Base-by-base conservation (phyloP, 2,888 invertebrate genomes). In the Melanostoma mellinum region DNA sequence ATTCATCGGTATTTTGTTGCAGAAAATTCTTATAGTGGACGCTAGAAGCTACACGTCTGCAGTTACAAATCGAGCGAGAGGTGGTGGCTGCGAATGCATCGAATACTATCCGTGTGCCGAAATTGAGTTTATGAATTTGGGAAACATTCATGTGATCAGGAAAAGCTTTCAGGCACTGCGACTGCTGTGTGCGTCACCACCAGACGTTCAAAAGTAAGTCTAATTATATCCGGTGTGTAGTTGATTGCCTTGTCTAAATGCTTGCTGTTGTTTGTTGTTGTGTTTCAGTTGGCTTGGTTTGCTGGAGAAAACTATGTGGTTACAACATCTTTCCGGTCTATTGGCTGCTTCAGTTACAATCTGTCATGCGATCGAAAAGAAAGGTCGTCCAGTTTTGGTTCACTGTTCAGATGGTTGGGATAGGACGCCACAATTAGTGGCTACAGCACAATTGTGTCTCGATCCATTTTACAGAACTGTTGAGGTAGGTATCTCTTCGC, bases 371-470 rank as follows among this genome's bases (percentile, higher is more conserved):
- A 94, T 97, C 78, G 95, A 96, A 87, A 93, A 94, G 63, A 96
- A 96, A 78, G 96, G 94, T 20, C 94, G 97, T 61, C 97, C 98
- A 5, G 99, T 98, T 69, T 93, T 99, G 81, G 98, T 99, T 6
- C 99, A 99, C 91, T 99, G 99, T 92, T 98, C 98, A 2, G 99
- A 99, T 92, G 99, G 99, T 56, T 99, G 99, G 99, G 99, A 99
- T 92, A 94, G 99, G 86, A 99, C 99, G 73, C 97, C 99, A 55
- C 99, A 99, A 92, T 96, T 99, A 86, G 97, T 97, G 10, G 96
- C 98, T 48, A 93, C 99, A 65, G 97, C 98, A 9, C 96, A 99
- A 91, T 93, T 99, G 50, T 92, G 99, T 88, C 93, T 99, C 46
- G 99, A 99, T 93, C 98, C 98, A 0, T 96, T 95, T 92, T 99